phyloP scores from a whole-genome alignment of 2,888 invertebrate species.

The Acleris emargana region DNA sequence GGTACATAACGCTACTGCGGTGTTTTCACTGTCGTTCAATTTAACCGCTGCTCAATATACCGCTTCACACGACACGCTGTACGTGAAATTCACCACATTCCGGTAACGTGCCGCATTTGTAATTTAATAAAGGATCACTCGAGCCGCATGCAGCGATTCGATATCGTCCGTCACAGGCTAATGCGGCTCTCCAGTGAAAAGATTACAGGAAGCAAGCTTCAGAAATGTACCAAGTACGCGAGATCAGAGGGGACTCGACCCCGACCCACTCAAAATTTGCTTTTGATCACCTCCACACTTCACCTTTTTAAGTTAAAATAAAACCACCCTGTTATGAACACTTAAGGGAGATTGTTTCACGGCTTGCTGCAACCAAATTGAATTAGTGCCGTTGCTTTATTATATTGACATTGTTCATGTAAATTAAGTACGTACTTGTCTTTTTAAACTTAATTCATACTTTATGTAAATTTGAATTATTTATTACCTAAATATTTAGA shows the following conservation, averaged over 20 bases:
- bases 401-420: slow-evolving; percentile 21
- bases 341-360: slow-evolving; percentile 27
- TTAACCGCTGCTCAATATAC: slow-evolving; percentile 22
- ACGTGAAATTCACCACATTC: slow-evolving; percentile 19
- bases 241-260: slow-evolving; percentile 52
- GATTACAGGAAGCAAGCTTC: slow-evolving; percentile 44
- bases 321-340: slow-evolving; percentile 40
- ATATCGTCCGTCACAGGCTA: slow-evolving; percentile 46
- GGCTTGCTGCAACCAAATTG: slow-evolving; percentile 24
- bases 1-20: not conserved
- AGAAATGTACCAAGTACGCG: slow-evolving; percentile 46
- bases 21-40: slow-evolving; percentile 18
- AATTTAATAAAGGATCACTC: slow-evolving; percentile 42
- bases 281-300: slow-evolving; percentile 51
- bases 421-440: not conserved
- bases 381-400: slow-evolving; percentile 31
- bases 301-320: slow-evolving; percentile 49
- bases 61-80: slow-evolving; percentile 5
- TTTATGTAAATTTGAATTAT: too few relatives aligned
- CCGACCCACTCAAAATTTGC: slow-evolving; percentile 46
- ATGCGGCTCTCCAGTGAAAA: slow-evolving; percentile 46
- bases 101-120: slow-evolving; percentile 24
- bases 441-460: too few relatives aligned
- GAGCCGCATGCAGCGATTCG: slow-evolving; percentile 45
- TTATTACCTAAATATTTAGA: too few relatives aligned